phyloP scores from a whole-genome alignment of 2,797 vertebrate species.

The Hapalemur alaotrensis region DNA sequence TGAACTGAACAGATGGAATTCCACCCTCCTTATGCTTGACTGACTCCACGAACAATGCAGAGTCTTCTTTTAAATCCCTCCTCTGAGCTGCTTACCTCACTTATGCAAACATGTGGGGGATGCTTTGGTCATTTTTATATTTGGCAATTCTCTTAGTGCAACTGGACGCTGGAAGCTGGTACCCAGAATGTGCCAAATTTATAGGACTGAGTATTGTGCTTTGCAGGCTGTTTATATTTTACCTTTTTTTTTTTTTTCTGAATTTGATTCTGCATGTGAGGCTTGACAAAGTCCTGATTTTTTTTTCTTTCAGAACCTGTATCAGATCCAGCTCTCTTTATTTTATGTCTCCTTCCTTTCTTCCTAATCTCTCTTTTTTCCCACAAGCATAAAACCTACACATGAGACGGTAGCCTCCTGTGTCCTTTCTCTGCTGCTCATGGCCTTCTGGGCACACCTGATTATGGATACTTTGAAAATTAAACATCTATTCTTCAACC shows the following conservation, averaged over 20 bases:
- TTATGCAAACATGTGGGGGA: slow-evolving; percentile 50
- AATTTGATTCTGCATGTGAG: not conserved
- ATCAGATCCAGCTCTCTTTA: not conserved
- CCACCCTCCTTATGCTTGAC: slow-evolving; percentile 79
- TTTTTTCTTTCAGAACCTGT: not conserved
- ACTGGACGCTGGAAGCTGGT: not conserved
- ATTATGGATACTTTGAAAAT: slow-evolving; percentile 29
- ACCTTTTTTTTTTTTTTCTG: not conserved
- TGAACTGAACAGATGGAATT: slow-evolving; percentile 88
- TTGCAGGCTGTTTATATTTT: not conserved
- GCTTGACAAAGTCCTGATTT: not conserved
- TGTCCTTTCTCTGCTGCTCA: not conserved
- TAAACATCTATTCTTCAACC: not conserved
- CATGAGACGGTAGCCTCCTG: not conserved
- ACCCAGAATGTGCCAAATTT: not conserved
- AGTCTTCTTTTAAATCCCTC: slow-evolving; percentile 76
- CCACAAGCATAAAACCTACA: not conserved
- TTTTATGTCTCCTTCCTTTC: not conserved
- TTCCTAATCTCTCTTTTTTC: not conserved
- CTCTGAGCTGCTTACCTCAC: slow-evolving; percentile 70
- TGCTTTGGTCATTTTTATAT: slow-evolving; percentile 65
- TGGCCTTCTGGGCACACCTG: not conserved
- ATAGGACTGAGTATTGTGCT: not conserved
- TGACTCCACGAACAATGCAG: slow-evolving; percentile 80
- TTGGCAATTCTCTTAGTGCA: slow-evolving; percentile 26